Base-by-base conservation (phyloP, 2,888 invertebrate genomes). In the Drosophila sordidula region DNA sequence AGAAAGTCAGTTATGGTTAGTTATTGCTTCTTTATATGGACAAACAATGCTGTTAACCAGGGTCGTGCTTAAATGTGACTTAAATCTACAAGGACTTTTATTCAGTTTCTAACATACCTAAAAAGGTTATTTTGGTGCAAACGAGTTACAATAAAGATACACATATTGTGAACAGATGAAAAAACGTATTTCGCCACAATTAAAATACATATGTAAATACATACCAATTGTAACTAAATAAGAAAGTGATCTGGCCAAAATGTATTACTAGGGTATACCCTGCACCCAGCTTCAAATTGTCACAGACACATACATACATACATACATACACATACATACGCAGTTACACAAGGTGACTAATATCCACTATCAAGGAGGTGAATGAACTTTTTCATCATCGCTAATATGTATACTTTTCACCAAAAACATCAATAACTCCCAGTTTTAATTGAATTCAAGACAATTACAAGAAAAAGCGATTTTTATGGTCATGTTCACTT, bases 61-160 rank as follows among this genome's bases (percentile, higher is more conserved):
- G 44, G 39, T 44, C 8, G 14, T 50, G 54, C 26, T 38, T 32
- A 3, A 38, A 45, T 11, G 32, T 34, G 32, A 38, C 38, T 38
- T 16, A 63, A 11, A 34, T 4, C n/a, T 1, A 8, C 61, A 61
- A 46, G 39, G 55, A 61, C 14, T 29, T 34, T 14, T 14, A 34
- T n/a, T 4, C 42, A 9, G 11, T 34, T 42, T 52, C 6, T 8
- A n/a, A 22, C 12, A 8, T 22, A 36, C n/a, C 32, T 22, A n/a
- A 26, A 46, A 46, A 46, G 16, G 16, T 18, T 9, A 11, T 14
- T 46, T 46, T 16, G 3, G 16, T 11, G 4, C 14, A 32, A 46
- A 8, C 11, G 5, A 46, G 9, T 16, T 29, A 14, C 8, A 16
- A 9, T 3, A 34, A 34, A 34, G 12, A 34, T 4, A 32, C 12